A percentile compares a stretch with the other conserved stretches of the same genome.
phyloP scores from a whole-genome alignment of 2,888 invertebrate genomes.

The Archips crataeganus region DNA sequence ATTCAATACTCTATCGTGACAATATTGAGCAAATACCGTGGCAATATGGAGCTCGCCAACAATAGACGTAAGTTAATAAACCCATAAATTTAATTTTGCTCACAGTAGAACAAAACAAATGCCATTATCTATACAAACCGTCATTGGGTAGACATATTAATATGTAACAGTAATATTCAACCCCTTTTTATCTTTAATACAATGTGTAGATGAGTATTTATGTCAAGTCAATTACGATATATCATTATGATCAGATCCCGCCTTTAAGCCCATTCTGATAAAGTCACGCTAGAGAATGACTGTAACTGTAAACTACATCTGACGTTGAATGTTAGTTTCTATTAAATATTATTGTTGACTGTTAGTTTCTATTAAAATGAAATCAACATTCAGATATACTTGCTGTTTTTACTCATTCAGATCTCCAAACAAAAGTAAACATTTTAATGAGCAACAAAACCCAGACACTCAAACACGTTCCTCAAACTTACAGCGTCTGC shows the following conservation, averaged over 20 bases:
- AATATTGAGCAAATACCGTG: neutral
- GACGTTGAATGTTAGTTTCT: neutral
- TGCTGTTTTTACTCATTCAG: neutral
- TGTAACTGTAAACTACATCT: neutral
- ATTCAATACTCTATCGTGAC: too few relatives aligned
- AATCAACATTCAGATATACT: neutral
- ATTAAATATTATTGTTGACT: neutral
- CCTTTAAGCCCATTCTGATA: neutral
- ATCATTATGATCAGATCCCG: neutral
- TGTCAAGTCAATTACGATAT: slow-evolving; percentile 16
- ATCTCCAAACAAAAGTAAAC: neutral
- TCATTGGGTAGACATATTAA: too few relatives aligned
- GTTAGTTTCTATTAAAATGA: neutral
- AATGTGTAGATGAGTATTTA: neutral
- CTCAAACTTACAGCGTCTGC: slow-evolving; percentile 22
- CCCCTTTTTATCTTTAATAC: too few relatives aligned
- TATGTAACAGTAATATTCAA: too few relatives aligned
- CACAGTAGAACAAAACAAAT: too few relatives aligned
- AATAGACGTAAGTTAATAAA: neutral
- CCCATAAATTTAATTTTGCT: too few relatives aligned
- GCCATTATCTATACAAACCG: too few relatives aligned
- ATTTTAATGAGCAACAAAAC: slow-evolving; percentile 24
- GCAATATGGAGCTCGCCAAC: neutral
- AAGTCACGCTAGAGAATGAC: neutral
- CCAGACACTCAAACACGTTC: slow-evolving; percentile 27